Percentiles rank a stretch among this genome's conserved stretches.
Evolutionary conservation across 2,888 invertebrate genomes (phyloP).

Genomic region (Hipparchia semele): DNA sequence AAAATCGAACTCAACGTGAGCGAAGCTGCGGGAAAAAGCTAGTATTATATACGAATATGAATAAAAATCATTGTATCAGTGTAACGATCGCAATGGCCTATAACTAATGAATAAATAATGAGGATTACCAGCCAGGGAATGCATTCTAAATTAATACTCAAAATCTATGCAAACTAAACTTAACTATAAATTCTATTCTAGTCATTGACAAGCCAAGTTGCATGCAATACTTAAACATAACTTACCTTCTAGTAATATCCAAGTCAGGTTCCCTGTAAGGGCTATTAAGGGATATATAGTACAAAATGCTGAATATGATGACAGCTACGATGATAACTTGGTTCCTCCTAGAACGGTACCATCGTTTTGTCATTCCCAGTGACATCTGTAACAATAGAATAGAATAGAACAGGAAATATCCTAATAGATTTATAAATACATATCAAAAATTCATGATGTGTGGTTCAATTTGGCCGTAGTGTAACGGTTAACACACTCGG

Average conservation of each 20-base stretch:
- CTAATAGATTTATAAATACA: neutral
- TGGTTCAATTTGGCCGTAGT: too few relatives aligned
- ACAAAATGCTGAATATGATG: slow-evolving; percentile 50
- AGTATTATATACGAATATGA: too few relatives aligned
- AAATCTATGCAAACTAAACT: neutral
- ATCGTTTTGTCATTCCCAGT: slow-evolving; percentile 51
- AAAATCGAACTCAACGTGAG: too few relatives aligned
- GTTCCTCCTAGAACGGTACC: slow-evolving; percentile 62
- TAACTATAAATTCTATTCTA: neutral
- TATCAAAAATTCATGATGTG: too few relatives aligned
- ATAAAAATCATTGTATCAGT: too few relatives aligned
- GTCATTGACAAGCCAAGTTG: too few relatives aligned
- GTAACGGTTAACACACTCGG: too few relatives aligned
- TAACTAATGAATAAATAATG: too few relatives aligned
- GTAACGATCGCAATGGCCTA: too few relatives aligned
- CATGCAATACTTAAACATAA: neutral
- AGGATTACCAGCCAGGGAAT: neutral
- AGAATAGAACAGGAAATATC: neutral
- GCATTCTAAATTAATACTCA: neutral
- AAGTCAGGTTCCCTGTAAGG: slow-evolving; percentile 51
- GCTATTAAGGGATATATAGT: slow-evolving; percentile 52
- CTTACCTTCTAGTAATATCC: slow-evolving; percentile 61
- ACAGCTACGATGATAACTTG: slow-evolving; percentile 52
- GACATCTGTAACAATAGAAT: slow-evolving; percentile 35
- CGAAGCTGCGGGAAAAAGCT: too few relatives aligned